phyloP scores from a whole-genome alignment of 1,140 invertebrate genomes.

The Camponotus floridanus region DNA sequence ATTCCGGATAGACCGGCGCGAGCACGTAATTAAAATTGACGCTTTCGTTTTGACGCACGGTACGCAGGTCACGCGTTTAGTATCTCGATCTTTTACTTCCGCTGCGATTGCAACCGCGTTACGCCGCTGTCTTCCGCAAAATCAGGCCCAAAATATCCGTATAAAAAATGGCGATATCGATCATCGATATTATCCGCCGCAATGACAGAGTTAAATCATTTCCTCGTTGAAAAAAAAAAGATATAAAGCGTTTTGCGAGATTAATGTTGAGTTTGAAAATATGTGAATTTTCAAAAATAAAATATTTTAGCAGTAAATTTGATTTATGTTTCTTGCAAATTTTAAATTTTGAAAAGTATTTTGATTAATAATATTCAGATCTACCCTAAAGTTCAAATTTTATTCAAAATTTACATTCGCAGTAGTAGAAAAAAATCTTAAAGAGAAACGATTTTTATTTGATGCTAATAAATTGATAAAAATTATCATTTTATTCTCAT shows the following conservation, averaged over 20 bases:
- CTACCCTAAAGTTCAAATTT: not conserved
- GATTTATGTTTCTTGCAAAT: not conserved
- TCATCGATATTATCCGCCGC: not conserved
- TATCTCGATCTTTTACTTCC: slow-evolving; percentile 64
- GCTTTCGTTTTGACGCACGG: slow-evolving; percentile 71
- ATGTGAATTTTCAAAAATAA: not conserved
- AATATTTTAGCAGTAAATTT: not conserved
- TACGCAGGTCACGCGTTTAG: slow-evolving; percentile 1
- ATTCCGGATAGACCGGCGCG: slow-evolving; percentile 66
- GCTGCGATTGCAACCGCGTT: slow-evolving; percentile 45
- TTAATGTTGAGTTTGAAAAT: not conserved
- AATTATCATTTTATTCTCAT: not conserved
- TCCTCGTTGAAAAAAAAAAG: not conserved
- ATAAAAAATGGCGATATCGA: not conserved
- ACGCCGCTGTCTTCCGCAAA: slow-evolving; percentile 53
- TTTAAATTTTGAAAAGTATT: not conserved
- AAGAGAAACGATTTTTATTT: not conserved
- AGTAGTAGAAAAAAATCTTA: not conserved
- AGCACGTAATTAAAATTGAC: slow-evolving; percentile 79
- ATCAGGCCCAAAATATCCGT: slow-evolving; percentile 37
- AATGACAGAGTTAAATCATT: not conserved
- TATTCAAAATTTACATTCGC: not conserved
- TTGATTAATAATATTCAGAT: not conserved
- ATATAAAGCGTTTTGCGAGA: not conserved
- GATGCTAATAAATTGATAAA: not conserved